Evolutionary conservation across 1,140 invertebrate genomes (phyloP).

Genomic region (Euwallacea fornicatus): DNA sequence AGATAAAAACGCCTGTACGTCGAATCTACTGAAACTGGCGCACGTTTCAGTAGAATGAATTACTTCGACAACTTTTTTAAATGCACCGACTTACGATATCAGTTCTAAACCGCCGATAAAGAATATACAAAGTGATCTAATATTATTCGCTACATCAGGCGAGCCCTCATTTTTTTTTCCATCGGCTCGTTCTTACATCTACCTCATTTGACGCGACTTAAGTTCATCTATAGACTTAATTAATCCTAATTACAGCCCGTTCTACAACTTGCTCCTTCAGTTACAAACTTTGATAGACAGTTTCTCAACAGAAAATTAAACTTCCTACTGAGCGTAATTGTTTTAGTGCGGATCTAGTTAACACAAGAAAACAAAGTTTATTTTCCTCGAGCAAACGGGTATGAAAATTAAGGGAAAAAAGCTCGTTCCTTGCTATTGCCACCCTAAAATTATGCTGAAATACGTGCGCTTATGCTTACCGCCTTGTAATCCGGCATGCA

Average conservation of each 20-base stretch:
- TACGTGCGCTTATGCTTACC: neutral
- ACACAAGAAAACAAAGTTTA: constrained; percentile 9
- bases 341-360: constrained; percentile 1
- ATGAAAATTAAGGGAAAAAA: neutral
- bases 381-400: neutral
- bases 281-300: constrained; percentile 13
- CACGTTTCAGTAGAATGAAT: too few species aligned
- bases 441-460: neutral
- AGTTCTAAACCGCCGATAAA: too few species aligned
- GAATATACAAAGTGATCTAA: too few species aligned
- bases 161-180: too few species aligned
- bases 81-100: too few species aligned
- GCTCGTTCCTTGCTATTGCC: neutral
- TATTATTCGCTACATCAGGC: too few species aligned
- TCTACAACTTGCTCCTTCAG: neutral
- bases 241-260: constrained; percentile 1
- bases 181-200: too few species aligned
- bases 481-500: neutral
- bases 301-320: constrained; percentile 12
- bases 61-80: too few species aligned
- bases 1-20: too few species aligned
- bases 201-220: too few species aligned
- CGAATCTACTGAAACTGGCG: too few species aligned
- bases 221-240: neutral
- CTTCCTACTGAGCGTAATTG: constrained; percentile 9